phyloP scores from a whole-genome alignment of 2,113 vertebrate species.

The Mesocricetus auratus region DNA sequence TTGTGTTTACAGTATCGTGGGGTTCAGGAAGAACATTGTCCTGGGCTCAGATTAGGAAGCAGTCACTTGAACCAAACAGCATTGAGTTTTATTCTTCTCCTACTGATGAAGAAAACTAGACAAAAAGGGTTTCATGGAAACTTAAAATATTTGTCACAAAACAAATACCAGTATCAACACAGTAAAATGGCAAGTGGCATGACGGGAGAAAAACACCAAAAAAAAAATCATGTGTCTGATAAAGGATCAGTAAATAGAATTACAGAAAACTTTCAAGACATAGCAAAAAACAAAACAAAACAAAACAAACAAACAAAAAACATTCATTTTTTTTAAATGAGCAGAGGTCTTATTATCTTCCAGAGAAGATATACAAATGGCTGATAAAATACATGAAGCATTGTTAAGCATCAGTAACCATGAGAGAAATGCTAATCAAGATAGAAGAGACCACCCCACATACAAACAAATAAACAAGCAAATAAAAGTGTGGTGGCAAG shows the following conservation, averaged over 20 bases:
- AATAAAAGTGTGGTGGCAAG: not conserved
- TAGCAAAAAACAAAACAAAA: not conserved
- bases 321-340: not conserved
- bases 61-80: constrained; percentile 18
- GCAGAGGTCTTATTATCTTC: not conserved
- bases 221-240: not conserved
- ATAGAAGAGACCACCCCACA: no score
- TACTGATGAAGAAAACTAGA: constrained; percentile 8
- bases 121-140: not conserved
- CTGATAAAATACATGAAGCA: not conserved
- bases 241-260: not conserved
- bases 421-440: not conserved
- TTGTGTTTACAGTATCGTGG: not conserved
- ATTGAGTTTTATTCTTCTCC: not conserved
- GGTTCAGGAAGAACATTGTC: constrained; percentile 10
- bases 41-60: not conserved
- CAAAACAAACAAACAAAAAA: not conserved
- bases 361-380: not conserved
- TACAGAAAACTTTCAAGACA: not conserved
- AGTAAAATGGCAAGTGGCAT: not conserved
- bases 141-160: not conserved
- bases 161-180: not conserved
- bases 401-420: not conserved
- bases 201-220: not conserved
- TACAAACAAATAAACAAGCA: not conserved